Percentiles rank a stretch among this genome's conserved stretches.
These are phyloP conservation scores for Acanthosepion pharaonis DNA, from an alignment of 2,888 invertebrate species.

Conservation along the genomic window DNA sequence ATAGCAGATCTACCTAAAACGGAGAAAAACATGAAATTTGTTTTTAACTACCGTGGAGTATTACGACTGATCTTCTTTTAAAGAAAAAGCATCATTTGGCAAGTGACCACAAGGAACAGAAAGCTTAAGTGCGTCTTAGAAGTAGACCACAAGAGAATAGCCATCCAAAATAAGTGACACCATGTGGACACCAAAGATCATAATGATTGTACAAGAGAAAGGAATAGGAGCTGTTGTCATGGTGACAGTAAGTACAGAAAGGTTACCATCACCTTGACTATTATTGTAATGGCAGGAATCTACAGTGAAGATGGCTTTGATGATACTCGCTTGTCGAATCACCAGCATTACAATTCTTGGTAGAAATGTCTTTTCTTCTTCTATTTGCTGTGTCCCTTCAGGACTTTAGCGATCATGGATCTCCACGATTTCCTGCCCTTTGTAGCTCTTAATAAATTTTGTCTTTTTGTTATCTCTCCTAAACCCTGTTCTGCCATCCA, in stretches of 20 bases:
- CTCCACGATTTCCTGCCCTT: too few species aligned
- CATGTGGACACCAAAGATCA: not conserved
- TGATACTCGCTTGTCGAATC: not conserved
- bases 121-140: not conserved
- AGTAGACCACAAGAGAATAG: not conserved
- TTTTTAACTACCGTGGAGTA: not conserved
- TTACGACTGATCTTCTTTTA: not conserved
- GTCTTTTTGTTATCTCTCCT: too few species aligned
- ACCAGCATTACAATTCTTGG: not conserved
- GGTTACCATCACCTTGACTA: not conserved
- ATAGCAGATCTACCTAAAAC: not conserved
- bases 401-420: too few species aligned
- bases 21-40: not conserved
- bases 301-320: not conserved
- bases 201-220: not conserved
- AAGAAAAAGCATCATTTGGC: not conserved
- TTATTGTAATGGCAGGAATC: not conserved
- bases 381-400: too few species aligned
- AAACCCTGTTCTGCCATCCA: too few species aligned
- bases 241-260: not conserved
- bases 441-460: too few species aligned
- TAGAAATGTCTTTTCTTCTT: not conserved
- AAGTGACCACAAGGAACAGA: not conserved
- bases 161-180: not conserved
- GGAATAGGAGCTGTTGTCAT: not conserved